phyloP scores from a whole-genome alignment of 1,140 invertebrate genomes.

The Drosophila cardini region DNA sequence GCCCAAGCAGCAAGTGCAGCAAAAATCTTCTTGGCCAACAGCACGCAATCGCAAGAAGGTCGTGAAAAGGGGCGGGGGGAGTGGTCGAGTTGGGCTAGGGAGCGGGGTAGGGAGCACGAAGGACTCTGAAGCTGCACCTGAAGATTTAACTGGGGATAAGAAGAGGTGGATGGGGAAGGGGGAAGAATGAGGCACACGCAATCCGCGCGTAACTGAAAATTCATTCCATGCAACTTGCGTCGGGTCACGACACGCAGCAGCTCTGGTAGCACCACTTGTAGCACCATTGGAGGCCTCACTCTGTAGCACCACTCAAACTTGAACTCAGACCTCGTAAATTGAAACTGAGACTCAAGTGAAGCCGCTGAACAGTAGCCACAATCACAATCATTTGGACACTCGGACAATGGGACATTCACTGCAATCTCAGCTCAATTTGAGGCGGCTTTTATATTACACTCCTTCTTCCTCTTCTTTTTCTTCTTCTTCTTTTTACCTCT shows the following conservation, averaged over 20 bases:
- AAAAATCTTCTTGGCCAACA: slow-evolving; percentile 21
- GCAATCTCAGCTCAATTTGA: slow-evolving; percentile 29
- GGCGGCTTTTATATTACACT: no score
- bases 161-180: neutral
- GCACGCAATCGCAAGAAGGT: slow-evolving; percentile 46
- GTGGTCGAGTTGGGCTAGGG: neutral
- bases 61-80: no score
- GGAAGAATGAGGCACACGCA: slow-evolving; percentile 55
- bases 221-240: slow-evolving; percentile 53
- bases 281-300: slow-evolving; percentile 15
- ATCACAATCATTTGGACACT: neutral
- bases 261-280: slow-evolving; percentile 25
- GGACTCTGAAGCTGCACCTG: neutral
- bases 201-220: slow-evolving; percentile 73
- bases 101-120: no score
- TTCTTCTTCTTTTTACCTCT: no score
- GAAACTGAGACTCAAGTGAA: neutral
- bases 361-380: neutral
- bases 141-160: neutral
- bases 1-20: slow-evolving; percentile 43
- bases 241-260: slow-evolving; percentile 51
- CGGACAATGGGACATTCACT: neutral
- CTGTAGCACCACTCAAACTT: neutral
- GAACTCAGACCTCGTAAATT: neutral
- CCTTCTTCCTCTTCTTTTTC: no score